These are phyloP conservation scores for Chitala chitala DNA, from an alignment of 2,113 vertebrate genomes.

Conservation along the genomic window DNA sequence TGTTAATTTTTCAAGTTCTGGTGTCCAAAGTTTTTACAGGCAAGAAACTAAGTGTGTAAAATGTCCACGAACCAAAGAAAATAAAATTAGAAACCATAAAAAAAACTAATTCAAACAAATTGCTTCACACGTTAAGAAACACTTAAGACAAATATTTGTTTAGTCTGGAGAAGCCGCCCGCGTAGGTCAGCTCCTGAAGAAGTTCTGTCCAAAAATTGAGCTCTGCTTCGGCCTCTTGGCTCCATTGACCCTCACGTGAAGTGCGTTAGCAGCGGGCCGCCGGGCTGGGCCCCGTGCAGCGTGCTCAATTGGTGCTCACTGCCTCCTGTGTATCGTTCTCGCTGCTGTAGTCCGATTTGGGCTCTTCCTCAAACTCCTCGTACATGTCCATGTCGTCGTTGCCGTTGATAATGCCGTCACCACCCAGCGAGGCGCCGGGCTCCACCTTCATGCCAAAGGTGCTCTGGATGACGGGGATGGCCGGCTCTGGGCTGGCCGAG, in stretches of 20 bases:
- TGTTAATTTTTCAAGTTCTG: slow-evolving; percentile 89
- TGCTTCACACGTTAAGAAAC: slow-evolving; percentile 92
- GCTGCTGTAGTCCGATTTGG: slow-evolving; percentile 99
- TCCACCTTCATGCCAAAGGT: slow-evolving; percentile 94
- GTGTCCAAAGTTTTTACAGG: slow-evolving; percentile 82
- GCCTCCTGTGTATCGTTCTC: slow-evolving; percentile 93
- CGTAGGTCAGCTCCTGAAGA: slow-evolving; percentile 91
- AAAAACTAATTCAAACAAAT: slow-evolving; percentile 67
- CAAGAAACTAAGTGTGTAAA: slow-evolving; percentile 77
- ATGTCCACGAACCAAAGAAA: slow-evolving; percentile 62
- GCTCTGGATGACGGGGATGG: slow-evolving; percentile 97
- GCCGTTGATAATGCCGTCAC: slow-evolving; percentile 80
- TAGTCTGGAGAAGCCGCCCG: slow-evolving; percentile 85
- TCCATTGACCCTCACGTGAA: slow-evolving; percentile 35
- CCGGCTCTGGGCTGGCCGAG: slow-evolving; percentile 92
- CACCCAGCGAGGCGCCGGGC: slow-evolving; percentile 71
- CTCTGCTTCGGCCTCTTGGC: slow-evolving; percentile 26
- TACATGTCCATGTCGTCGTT: slow-evolving; percentile 98
- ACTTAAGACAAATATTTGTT: slow-evolving; percentile 98
- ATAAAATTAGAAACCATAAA: slow-evolving; percentile 62
- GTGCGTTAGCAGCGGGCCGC: slow-evolving; percentile 22
- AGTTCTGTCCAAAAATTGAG: slow-evolving; percentile 61
- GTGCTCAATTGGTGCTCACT: slow-evolving; percentile 92
- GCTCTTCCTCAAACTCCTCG: slow-evolving; percentile 96
- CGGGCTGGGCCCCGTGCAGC: slow-evolving; percentile 27